Evolutionary conservation across 2,888 invertebrate genomes (phyloP).

Genomic region (Muscina levida): DNA sequence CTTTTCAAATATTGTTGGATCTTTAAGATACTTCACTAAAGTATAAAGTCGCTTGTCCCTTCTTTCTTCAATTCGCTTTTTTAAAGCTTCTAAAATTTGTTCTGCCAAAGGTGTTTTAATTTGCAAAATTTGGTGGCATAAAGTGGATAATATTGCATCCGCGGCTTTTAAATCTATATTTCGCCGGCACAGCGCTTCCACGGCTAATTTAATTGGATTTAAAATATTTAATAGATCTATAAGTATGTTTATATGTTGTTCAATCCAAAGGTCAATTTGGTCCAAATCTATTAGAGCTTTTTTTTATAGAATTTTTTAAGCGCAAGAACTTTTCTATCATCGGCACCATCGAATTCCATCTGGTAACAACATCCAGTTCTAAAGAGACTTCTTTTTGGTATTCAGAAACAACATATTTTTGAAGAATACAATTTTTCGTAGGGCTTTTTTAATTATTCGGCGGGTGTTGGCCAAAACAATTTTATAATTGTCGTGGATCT

Average conservation of each 20-base stretch:
- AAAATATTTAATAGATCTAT: background rate
- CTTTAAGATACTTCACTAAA: too few species aligned
- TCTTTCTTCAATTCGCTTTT: too few species aligned
- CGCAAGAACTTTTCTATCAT: slow-evolving; percentile 25
- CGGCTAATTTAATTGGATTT: background rate
- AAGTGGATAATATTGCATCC: background rate
- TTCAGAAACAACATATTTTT: slow-evolving; percentile 20
- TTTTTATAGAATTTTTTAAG: slow-evolving; percentile 20
- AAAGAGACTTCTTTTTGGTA: slow-evolving; percentile 14
- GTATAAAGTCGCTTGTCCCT: too few species aligned
- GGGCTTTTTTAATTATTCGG: background rate
- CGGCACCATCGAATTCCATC: slow-evolving; percentile 31
- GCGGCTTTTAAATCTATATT: background rate
- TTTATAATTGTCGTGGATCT: background rate
- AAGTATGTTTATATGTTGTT: background rate
- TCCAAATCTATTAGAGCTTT: slow-evolving; percentile 4
- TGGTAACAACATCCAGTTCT: slow-evolving; percentile 1
- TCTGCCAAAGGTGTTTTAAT: background rate
- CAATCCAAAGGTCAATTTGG: background rate
- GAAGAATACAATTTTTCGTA: too few species aligned
- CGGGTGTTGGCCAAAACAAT: too few species aligned
- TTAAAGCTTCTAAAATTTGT: too few species aligned
- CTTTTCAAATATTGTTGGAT: too few species aligned
- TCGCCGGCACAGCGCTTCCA: background rate
- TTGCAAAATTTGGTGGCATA: background rate